Base-by-base conservation (phyloP, 1,140 invertebrate genomes). In the Stenopsyche tienmushanensis region DNA sequence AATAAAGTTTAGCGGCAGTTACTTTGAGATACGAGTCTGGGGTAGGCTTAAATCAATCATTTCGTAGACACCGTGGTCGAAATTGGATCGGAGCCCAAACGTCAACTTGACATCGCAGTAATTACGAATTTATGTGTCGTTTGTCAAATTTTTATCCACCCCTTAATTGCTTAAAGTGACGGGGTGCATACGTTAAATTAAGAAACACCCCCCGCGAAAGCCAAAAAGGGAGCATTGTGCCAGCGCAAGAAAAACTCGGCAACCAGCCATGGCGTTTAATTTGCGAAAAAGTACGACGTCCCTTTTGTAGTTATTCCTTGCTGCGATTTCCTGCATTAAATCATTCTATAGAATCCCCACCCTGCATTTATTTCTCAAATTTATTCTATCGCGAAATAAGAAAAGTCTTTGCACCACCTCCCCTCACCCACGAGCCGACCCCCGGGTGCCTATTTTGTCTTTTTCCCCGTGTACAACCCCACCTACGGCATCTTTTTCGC, bases 331-430 rank as follows among this genome's bases (percentile, higher is more conserved):
- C 54, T 62, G 60, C 64, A 59, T 57, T 67, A 67, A 67, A 67
- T 67, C 66, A 67, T 67, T 64, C 54, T 58, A 34, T 41, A 60
- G 50, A 52, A 44, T 47, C 52, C 15, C 39, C 49, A 21, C 53
- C 65, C 50, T 39, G 64, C 55, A 57, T 64, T 65, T 65, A 68
- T 68, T 68, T 62, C 62, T 49, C 49, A 60, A 68, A 68, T 68
- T 68, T 65, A 68, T 68, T 68, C 62, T 64, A 58, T 50, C 52
- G 62, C 57, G 57, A 65, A 68, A 68, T 68, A 68, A 68, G 66
- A 68, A 67, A 67, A 62, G 64, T 68, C 44, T 58, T 34, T 34
- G 18, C 50, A 13, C 62, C 18, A 18, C 29, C 45, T 21, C 21
- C 8, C 55, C 15, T 57, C 44, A n/a, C 57, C 26, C 26, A 10